These are phyloP conservation scores for Caenorhabditis becei DNA, from an alignment of 2,888 invertebrate species.

Conservation along the genomic window DNA sequence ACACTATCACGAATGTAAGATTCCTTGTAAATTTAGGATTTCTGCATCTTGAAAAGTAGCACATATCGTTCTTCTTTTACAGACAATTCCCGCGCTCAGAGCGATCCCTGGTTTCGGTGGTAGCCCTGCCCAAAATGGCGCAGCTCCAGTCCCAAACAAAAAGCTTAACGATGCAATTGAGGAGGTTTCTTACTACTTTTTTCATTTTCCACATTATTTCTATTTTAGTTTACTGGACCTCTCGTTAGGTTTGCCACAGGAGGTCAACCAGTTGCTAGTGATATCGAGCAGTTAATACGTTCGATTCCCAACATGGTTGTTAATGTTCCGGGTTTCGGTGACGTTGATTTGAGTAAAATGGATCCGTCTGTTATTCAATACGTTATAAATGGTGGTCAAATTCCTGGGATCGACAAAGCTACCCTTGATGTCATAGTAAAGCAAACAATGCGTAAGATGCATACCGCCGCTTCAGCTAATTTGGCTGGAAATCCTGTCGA, in stretches of 20 bases:
- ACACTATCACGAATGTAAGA: constrained; percentile 66
- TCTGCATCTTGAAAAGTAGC: too few relatives aligned
- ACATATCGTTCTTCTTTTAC: constrained; percentile 10
- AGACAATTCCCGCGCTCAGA: constrained; percentile 73
- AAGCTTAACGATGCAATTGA: constrained; percentile 73
- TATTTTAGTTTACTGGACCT: constrained; percentile 74
- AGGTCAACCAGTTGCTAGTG: constrained; percentile 72
- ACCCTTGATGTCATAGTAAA: constrained; percentile 76
- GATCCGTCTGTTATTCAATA: constrained; percentile 77
- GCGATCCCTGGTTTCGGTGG: constrained; percentile 69
- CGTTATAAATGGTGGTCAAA: constrained; percentile 79
- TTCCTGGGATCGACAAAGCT: constrained; percentile 79
- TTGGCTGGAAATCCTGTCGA: constrained; percentile 62
- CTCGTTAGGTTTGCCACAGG: constrained; percentile 76
- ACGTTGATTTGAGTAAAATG: constrained; percentile 78
- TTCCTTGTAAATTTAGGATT: background rate
- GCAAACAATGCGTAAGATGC: constrained; percentile 76
- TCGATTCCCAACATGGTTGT: constrained; percentile 80
- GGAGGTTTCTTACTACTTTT: constrained; percentile 60
- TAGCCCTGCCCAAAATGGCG: constrained; percentile 26
- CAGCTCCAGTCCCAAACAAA: constrained; percentile 57
- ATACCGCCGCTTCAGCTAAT: constrained; percentile 73
- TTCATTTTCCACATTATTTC: too few relatives aligned
- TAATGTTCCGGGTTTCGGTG: constrained; percentile 79
- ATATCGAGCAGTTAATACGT: constrained; percentile 73